Base-by-base conservation (phyloP, 2,888 invertebrate genomes). In the Capitulum mitella region DNA sequence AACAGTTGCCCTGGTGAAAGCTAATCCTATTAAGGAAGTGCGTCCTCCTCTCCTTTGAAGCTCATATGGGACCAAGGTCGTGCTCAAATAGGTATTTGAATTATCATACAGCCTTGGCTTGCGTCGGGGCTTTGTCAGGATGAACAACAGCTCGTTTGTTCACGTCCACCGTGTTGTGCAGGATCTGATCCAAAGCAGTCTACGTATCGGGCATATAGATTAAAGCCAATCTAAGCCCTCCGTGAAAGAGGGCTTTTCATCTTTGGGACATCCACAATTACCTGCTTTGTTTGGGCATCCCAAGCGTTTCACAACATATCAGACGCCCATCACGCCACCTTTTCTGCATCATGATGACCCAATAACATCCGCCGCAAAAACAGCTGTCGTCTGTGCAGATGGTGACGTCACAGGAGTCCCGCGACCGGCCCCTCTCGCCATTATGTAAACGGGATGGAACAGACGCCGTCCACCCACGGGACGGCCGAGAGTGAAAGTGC, bases 401-500 rank as follows among this genome's bases (percentile, higher is more conserved):
- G 37, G 12, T 70, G 40, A 37, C 70, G 40, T 37, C 40, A 70
- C 26, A 10, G 37, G 51, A 6, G 51, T 5, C 51, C 22, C 19
- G 8, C 0, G 19, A 22, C 51, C 51, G 34, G 34, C 64, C 34
- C 14, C 58, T 6, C 34, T 32, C 22, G 58, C n/a, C 8, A 26
- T 40, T 70, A 70, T 70, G 70, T 22, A 70, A 40, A 70, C 70
- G 70, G 70, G 70, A 70, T 26, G 26, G 70, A 16, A 8, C 6
- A 22, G 40, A 1, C 37, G 37, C 10, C 6, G 40, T 10, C 64
- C 70, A 22, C 70, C 70, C 40, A 70, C 70, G 40, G 34, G 40
- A n/a, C 26, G 19, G 16, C 64, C 26, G 70, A 70, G 70, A 70
- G 70, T 40, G 70, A 70, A 70, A 70, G 70, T 70, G 37, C 26